Conservation (phyloP, 1,140 invertebrate genomes). For the Teleopsis dalmanni region DNA sequence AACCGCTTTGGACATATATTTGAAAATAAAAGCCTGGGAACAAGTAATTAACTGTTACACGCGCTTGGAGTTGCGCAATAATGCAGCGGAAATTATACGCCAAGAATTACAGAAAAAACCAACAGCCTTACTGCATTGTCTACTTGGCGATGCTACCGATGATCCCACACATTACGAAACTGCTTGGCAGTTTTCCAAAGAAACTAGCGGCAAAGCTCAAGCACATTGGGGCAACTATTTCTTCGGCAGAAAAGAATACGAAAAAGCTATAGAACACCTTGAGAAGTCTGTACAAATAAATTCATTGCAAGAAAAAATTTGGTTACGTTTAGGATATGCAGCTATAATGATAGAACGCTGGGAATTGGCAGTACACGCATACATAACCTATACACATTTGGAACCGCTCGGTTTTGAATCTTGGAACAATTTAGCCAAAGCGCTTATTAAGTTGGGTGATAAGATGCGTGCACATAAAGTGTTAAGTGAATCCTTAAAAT, state of each 20-base stretch:
- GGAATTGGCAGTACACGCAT: slow-evolving; percentile 74
- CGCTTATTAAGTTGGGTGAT: slow-evolving; percentile 79
- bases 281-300: slow-evolving; percentile 76
- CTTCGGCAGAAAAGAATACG: slow-evolving; percentile 66
- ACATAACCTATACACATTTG: slow-evolving; percentile 75
- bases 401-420: slow-evolving; percentile 89
- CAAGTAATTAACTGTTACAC: slow-evolving; percentile 88
- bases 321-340: slow-evolving; percentile 80
- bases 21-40: slow-evolving; percentile 80
- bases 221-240: slow-evolving; percentile 76
- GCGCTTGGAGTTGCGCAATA: slow-evolving; percentile 70
- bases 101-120: slow-evolving; percentile 73
- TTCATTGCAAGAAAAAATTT: slow-evolving; percentile 72
- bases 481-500: slow-evolving; percentile 83
- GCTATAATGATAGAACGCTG: slow-evolving; percentile 72
- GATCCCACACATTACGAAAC: slow-evolving; percentile 81
- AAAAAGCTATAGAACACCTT: slow-evolving; percentile 68
- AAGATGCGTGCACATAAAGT: slow-evolving; percentile 77
- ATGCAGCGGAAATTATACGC: slow-evolving; percentile 81
- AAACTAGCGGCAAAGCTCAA: slow-evolving; percentile 71
- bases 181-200: slow-evolving; percentile 83
- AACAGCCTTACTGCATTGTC: slow-evolving; percentile 80
- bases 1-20: slow-evolving; percentile 77
- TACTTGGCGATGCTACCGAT: slow-evolving; percentile 63
- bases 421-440: slow-evolving; percentile 96